phyloP scores from a whole-genome alignment of 2,888 invertebrate species.

The Ophraella communa region DNA sequence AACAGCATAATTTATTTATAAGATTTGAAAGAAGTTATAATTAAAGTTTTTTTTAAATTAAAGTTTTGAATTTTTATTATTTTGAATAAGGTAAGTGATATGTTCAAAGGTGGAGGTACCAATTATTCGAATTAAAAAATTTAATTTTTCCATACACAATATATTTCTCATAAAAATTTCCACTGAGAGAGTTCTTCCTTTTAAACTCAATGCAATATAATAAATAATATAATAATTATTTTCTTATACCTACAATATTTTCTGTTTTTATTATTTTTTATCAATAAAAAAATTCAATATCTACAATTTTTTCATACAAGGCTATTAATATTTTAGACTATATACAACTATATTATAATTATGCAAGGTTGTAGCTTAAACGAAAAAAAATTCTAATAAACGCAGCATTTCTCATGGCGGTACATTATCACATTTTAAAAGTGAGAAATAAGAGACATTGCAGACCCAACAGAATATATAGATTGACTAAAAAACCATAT shows the following conservation, averaged over 20 bases:
- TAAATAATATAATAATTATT: constrained; percentile 51
- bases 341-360: constrained; percentile 41
- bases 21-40: background rate
- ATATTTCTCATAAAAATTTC: constrained; percentile 27
- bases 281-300: constrained; percentile 55
- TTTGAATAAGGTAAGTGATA: too few relatives aligned
- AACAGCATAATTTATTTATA: too few relatives aligned
- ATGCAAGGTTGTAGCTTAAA: constrained; percentile 28
- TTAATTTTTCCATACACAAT: background rate
- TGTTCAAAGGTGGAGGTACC: too few relatives aligned
- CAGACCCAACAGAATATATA: too few relatives aligned
- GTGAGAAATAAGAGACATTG: too few relatives aligned
- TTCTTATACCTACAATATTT: constrained; percentile 35
- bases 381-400: constrained; percentile 11
- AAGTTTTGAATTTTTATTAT: too few relatives aligned
- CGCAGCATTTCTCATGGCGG: background rate
- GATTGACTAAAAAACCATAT: too few relatives aligned
- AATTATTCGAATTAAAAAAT: too few relatives aligned
- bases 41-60: too few relatives aligned
- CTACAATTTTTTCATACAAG: constrained; percentile 52
- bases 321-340: constrained; percentile 46
- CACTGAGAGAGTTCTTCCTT: constrained; percentile 38
- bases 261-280: constrained; percentile 37
- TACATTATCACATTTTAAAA: background rate
- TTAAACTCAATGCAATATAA: constrained; percentile 38